Percentiles rank a stretch among this genome's conserved stretches.
These are phyloP conservation scores for Pheosia tremula DNA, from an alignment of 2,888 invertebrate genomes.

Conservation along the genomic window DNA sequence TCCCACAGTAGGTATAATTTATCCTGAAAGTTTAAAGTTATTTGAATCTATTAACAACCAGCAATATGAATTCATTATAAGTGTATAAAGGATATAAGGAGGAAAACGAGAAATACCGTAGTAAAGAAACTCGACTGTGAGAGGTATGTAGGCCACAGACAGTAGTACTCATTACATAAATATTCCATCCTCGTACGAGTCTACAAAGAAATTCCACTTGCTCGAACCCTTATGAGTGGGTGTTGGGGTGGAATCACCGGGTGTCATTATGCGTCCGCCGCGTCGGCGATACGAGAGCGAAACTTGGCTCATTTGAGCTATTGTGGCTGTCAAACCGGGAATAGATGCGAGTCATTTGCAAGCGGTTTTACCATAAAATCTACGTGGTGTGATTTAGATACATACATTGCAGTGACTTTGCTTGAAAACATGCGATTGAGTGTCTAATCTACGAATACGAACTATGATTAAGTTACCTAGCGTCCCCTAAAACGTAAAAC, in stretches of 20 bases:
- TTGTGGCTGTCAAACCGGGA: not conserved
- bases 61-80: no score
- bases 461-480: no score
- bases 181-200: not conserved
- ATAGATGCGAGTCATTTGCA: not conserved
- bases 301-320: slow-evolving; percentile 1
- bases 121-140: not conserved
- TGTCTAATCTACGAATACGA: no score
- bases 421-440: no score
- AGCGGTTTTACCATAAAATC: not conserved
- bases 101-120: not conserved
- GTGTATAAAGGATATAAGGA: no score
- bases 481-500: no score
- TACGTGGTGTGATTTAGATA: no score
- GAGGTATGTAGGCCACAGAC: not conserved
- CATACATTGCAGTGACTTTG: no score
- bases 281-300: not conserved
- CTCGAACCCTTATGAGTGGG: not conserved
- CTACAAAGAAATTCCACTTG: not conserved
- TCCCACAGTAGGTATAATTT: not conserved
- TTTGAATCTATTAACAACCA: no score
- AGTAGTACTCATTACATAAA: not conserved
- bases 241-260: not conserved
- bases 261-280: not conserved
- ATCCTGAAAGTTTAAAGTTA: no score